phyloP scores from a whole-genome alignment of 1,140 invertebrate genomes.

The Diachasmimorpha longicaudata region DNA sequence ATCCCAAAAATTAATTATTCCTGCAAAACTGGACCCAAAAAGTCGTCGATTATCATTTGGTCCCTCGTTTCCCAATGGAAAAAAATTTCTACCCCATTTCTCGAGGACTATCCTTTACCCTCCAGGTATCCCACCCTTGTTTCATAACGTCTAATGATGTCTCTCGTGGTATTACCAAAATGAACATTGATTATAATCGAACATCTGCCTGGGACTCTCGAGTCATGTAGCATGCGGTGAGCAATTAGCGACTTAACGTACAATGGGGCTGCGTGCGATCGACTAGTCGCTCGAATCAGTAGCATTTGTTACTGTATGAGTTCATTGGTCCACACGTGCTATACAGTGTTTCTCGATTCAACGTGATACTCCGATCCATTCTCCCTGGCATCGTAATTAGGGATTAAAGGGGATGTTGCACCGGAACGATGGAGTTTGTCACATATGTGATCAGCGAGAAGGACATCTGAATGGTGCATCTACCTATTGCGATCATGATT shows the following conservation, averaged over 20 bases:
- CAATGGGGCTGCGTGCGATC: constrained; percentile 23
- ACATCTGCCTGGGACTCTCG: background rate
- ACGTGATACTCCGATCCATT: background rate
- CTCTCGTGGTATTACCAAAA: no score
- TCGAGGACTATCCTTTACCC: no score
- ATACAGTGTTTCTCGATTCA: background rate
- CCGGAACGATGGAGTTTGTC: background rate
- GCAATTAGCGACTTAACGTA: constrained; percentile 21
- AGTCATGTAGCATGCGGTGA: background rate
- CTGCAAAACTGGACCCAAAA: no score
- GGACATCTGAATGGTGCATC: background rate
- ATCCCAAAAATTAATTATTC: no score
- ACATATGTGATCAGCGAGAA: background rate
- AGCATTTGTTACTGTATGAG: constrained; percentile 1
- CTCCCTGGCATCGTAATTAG: constrained; percentile 2
- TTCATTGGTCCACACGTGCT: background rate
- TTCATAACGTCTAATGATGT: no score
- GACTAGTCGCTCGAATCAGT: constrained; percentile 17
- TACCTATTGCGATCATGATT: background rate
- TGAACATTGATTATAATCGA: background rate
- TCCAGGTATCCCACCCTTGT: no score
- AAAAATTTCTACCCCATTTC: no score
- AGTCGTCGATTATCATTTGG: no score
- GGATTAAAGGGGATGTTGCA: background rate
- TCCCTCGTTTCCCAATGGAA: no score